Evolutionary conservation across 2,113 vertebrate genomes (phyloP).

Genomic region (Nothoprocta pentlandii): DNA sequence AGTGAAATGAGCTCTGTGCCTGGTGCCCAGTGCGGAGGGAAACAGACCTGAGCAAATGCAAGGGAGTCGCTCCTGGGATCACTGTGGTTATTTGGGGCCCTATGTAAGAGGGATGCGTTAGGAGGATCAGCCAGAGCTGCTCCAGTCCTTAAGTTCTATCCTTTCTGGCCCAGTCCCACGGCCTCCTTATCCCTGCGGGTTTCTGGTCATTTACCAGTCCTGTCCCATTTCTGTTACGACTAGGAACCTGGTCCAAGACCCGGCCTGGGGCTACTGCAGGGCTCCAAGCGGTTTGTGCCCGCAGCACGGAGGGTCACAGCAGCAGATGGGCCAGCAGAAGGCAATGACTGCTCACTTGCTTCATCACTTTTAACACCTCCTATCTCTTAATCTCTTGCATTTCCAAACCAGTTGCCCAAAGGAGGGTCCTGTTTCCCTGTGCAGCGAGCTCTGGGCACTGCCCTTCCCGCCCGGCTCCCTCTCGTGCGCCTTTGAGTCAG

Average conservation of each 20-base stretch:
- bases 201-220: neutral
- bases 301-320: neutral
- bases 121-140: neutral
- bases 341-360: neutral
- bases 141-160: neutral
- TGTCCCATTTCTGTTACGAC: neutral
- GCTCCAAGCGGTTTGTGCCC: neutral
- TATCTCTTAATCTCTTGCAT: constrained; percentile 36
- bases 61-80: neutral
- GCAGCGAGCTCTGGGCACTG: constrained; percentile 30
- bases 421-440: constrained; percentile 53
- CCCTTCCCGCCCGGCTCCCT: constrained; percentile 11
- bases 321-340: neutral
- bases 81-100: neutral
- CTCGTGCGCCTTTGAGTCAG: constrained; percentile 70
- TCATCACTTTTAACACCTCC: neutral
- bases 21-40: neutral
- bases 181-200: neutral
- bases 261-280: neutral
- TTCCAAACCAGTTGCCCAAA: constrained; percentile 12
- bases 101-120: neutral
- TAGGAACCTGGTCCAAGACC: neutral
- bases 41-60: neutral
- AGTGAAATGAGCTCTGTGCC: neutral
- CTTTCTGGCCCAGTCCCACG: neutral